phyloP scores from a whole-genome alignment of 2,888 invertebrate genomes.

The Notodonta dromedarius region DNA sequence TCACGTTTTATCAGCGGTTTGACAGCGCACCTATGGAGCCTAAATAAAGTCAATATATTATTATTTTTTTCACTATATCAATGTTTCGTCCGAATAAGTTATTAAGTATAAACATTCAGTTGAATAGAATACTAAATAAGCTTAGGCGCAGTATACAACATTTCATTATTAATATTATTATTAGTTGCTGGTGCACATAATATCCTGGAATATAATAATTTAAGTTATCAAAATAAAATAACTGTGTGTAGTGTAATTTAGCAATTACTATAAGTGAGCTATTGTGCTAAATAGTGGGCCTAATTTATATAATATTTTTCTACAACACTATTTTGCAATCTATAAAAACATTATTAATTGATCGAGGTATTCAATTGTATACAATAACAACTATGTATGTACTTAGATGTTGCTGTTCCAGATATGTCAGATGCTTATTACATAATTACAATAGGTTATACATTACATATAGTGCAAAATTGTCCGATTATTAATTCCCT shows the following conservation, averaged over 20 bases:
- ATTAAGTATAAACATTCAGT: too few species aligned
- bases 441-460: not conserved
- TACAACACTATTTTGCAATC: slow-evolving; percentile 2
- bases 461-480: slow-evolving; percentile 11
- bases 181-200: too few species aligned
- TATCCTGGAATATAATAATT: too few species aligned
- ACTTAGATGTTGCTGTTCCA: slow-evolving; percentile 23
- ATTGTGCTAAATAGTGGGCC: not conserved
- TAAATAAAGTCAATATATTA: not conserved
- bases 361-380: slow-evolving; percentile 10
- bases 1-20: too few species aligned
- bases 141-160: too few species aligned
- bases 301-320: not conserved
- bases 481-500: slow-evolving; percentile 21
- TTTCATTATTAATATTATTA: too few species aligned
- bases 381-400: slow-evolving; percentile 13
- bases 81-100: not conserved
- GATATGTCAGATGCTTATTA: slow-evolving; percentile 35
- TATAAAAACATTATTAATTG: slow-evolving; percentile 12
- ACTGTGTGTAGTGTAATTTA: too few species aligned
- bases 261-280: too few species aligned
- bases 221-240: too few species aligned
- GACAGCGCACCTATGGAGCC: not conserved
- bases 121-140: too few species aligned
- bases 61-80: not conserved